Evolutionary conservation across 2,888 invertebrate species (phyloP), one percentile per base, ranked within the genome.

Genomic region (Ochropleura plecta): DNA sequence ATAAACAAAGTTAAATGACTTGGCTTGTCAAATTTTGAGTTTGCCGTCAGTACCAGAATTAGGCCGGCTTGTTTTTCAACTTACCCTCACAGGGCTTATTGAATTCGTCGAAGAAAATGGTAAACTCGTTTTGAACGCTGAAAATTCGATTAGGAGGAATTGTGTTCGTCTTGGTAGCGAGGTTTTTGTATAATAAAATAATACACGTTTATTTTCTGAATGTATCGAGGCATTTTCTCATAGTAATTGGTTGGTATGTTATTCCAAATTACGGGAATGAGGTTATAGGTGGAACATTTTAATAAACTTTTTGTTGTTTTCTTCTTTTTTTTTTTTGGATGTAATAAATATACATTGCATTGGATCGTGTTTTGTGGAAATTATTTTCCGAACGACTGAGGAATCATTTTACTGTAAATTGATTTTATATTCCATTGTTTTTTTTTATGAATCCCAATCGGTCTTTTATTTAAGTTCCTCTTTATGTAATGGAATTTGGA

Each of bases 71-170:
- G 75, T 81, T 84, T 82, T 84, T 81, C 59, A 46, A 79, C 67
- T 82, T 82, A 53, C 65, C 75, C 67, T 68, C 78, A 63, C 44
- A 78, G 57, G 73, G 70, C 70, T 84, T 88, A 88, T 90, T 88
- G 86, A 89, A 88, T 89, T 82, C 75, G 76, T 79, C 71, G 49
- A 81, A 79, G 82, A 84, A 83, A 86, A 84, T 82, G 77, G 81
- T 83, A 84, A 89, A 84, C 81, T 83, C 79, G 81, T 82, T 89
- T 87, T 80, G 82, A 57, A 65, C 71, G 82, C 51, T 60, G 81
- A 84, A 86, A 87, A 88, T 82, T 88, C 84, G 85, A 85, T 88
- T 83, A 84, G 76, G 77, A 72, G 8, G 73, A 84, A 86, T 85
- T 83, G 80, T 83, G 81, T 85, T 83, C 76, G 12, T 53, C 49